A percentile compares a stretch with the other conserved stretches of the same genome.
These are phyloP conservation scores for Gymnocypris eckloni DNA, from an alignment of 2,797 vertebrate species.

Conservation along the genomic window DNA sequence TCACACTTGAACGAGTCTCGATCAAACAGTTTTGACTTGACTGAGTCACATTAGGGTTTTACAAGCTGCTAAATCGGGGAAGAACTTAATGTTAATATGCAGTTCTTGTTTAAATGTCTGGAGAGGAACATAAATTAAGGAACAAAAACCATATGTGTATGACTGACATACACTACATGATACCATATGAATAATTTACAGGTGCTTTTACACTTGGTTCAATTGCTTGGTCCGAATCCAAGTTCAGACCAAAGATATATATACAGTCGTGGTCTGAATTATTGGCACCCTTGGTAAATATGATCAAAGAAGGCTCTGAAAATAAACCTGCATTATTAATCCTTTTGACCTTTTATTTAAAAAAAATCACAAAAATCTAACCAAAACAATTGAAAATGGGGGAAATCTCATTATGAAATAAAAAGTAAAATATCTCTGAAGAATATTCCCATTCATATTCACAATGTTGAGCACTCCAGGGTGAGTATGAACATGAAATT, in stretches of 20 bases:
- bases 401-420: too few relatives aligned
- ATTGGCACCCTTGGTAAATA: too few relatives aligned
- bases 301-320: too few relatives aligned
- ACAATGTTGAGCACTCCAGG: too few relatives aligned
- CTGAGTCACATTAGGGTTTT: conserved; percentile 36
- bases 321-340: too few relatives aligned
- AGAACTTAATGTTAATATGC: neutral
- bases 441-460: too few relatives aligned
- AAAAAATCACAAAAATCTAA: too few relatives aligned
- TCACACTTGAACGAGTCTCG: conserved; percentile 26
- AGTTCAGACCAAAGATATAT: neutral
- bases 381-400: too few relatives aligned
- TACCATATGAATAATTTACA: neutral
- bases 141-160: neutral
- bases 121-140: neutral
- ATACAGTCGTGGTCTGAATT: too few relatives aligned
- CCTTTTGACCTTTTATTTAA: too few relatives aligned
- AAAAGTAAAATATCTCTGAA: too few relatives aligned
- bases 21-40: conserved; percentile 30
- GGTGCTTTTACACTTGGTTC: neutral
- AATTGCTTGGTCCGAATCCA: neutral
- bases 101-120: neutral
- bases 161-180: neutral
- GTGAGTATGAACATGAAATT: too few relatives aligned
- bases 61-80: neutral